Base-by-base conservation (phyloP, 1,140 invertebrate genomes). In the Trachymyrmex cornetzi region DNA sequence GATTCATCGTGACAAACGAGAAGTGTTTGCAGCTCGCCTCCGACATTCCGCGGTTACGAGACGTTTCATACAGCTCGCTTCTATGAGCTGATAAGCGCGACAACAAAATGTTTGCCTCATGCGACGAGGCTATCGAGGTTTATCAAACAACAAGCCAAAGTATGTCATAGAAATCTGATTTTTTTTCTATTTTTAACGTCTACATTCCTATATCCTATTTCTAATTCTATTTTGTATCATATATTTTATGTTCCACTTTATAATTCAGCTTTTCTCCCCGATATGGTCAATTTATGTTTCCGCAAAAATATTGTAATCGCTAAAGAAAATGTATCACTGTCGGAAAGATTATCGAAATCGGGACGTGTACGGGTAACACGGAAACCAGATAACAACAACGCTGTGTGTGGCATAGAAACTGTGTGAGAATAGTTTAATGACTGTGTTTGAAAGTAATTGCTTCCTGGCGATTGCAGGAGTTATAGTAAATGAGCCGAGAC, bases 51-150 rank as follows among this genome's bases (percentile, higher is more conserved):
- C 66, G 55, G 4, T 30, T 22, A 38, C 44, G 6, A 59, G 14
- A 61, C 22, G 16, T 84, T 63, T 74, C 71, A 34, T 50, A n/a
- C 14, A 75, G 55, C 55, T 38, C 55, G 67, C 3, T 30, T 12
- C 61, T 22, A 44, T n/a, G n/a, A 69, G 9, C 24, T 55, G 79
- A 82, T 82, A 81, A 81, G 64, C 50, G 50, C 64, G 16, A 57
- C 30, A 69, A 81, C 48, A 81, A 67, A 81, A 81, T 48, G 16
- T 38, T 67, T 44, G 30, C 57, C 12, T n/a, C 38, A 34, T 57
- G 9, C 14, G 48, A 27, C 61, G 34, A 22, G 61, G 77, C 55
- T 80, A 67, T 80, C 77, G 77, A 11, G 50, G 44, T n/a, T 81
- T 81, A 71, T 81, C 50, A 14, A 66, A 19, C 59, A 34, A 53